phyloP scores from a whole-genome alignment of 2,797 vertebrate genomes.

The Pseudochirops corinnae region DNA sequence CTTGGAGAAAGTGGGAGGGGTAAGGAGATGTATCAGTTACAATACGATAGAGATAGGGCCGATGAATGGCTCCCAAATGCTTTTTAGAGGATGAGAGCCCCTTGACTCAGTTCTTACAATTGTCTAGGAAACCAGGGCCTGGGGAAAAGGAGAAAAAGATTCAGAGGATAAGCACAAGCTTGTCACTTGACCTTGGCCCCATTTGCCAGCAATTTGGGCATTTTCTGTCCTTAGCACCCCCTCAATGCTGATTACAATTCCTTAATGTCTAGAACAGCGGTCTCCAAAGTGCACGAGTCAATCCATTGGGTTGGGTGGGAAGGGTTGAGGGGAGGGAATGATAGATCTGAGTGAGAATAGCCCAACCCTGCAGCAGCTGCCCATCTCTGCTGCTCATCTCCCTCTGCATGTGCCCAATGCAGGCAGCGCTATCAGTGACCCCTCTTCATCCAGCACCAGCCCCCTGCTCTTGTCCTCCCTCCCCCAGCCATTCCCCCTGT shows the following conservation, averaged over 20 bases:
- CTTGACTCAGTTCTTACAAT: constrained; percentile 4
- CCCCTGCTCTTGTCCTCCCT: background rate
- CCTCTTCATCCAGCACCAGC: background rate
- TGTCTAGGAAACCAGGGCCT: background rate
- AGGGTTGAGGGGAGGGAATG: background rate
- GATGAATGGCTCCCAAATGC: background rate
- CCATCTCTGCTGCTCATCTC: background rate
- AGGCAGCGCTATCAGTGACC: background rate
- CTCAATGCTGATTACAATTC: background rate
- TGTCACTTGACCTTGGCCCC: background rate
- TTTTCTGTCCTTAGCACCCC: background rate
- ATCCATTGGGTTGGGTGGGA: background rate
- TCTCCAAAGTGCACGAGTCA: background rate
- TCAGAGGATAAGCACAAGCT: background rate
- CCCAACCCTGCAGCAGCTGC: background rate
- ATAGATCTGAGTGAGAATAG: background rate
- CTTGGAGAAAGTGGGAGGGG: background rate
- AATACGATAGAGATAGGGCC: background rate
- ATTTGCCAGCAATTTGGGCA: background rate
- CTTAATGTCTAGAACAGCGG: background rate
- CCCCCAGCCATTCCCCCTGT: background rate
- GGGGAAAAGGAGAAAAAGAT: background rate
- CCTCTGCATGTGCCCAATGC: background rate
- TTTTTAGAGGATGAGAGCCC: background rate
- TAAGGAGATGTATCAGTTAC: background rate